A percentile compares a stretch with the other conserved stretches of the same genome.
Conservation (phyloP, 2,113 vertebrate species). For the Porphyrio hochstetteri region DNA sequence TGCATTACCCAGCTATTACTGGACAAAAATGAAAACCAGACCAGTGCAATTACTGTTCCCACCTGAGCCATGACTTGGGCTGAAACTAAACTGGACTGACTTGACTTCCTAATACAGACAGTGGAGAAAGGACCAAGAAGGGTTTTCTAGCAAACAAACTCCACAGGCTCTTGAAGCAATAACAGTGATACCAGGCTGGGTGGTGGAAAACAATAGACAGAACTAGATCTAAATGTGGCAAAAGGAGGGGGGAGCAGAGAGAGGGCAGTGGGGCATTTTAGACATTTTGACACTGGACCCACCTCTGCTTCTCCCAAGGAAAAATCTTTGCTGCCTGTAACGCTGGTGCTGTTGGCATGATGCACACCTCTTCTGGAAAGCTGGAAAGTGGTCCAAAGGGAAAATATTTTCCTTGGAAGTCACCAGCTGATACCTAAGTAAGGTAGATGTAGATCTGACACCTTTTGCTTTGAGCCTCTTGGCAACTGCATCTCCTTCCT, state of each 20-base stretch:
- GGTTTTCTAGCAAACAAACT: neutral
- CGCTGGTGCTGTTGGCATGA: neutral
- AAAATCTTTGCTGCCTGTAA: neutral
- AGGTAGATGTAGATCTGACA: slow-evolving; percentile 36
- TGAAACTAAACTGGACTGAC: neutral
- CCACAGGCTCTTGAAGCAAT: neutral
- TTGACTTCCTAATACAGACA: neutral
- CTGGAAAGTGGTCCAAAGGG: neutral
- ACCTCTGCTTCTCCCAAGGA: neutral
- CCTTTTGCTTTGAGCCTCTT: slow-evolving; percentile 13
- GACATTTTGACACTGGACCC: neutral
- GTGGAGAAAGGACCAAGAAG: neutral
- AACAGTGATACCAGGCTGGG: neutral
- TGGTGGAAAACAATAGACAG: fast-evolving
- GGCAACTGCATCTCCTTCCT: slow-evolving; percentile 29
- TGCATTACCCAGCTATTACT: fast-evolving
- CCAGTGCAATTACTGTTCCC: neutral
- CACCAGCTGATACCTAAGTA: neutral
- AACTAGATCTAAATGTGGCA: neutral
- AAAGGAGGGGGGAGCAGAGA: neutral
- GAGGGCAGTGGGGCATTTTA: neutral
- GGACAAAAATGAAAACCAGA: neutral
- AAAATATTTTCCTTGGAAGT: slow-evolving; percentile 56
- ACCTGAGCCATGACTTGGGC: neutral
- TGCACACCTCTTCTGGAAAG: neutral